Evolutionary conservation across 2,888 invertebrate species (phyloP), one percentile per base, ranked within the genome.

Genomic region (Ferrisia virgata): DNA sequence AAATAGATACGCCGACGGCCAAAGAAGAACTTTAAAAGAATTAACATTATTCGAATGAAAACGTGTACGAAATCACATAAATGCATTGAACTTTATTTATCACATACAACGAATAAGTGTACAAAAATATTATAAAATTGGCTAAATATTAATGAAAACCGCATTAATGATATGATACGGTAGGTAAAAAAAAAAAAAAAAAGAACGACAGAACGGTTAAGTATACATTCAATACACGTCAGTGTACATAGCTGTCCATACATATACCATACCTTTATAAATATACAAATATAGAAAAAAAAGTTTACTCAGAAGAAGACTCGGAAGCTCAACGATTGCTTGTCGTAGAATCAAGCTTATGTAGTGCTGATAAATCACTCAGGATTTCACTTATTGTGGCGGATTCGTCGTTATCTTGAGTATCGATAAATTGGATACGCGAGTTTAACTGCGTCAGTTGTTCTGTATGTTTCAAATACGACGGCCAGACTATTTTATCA

Each of bases 401-500:
- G 9, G 69, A n/a, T 39, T 36, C 15, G 11, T 82, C 82, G 40
- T 82, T 82, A 25, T 40, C 31, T 28, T 43, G 25, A 28, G 39
- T 82, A 82, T 82, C 82, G 8, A 82, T 43, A n/a, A 72, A 82
- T n/a, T 5, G 18, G 47, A 82, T 72, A 22, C 18, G 1, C 9
- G 13, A 43, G n/a, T 72, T 76, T 9, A 72, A 33, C 28, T 40
- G 40, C n/a, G 43, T 76, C 11, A 72, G 72, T 72, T 33, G 72
- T 2, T 33, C 11, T 82, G 28, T 82, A 31, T 82, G 69, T 28
- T 76, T 43, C 15, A 82, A 31, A 31, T 82, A 72, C n/a, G 64
- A 39, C 15, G 82, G 82, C 82, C 82, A 82, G 2, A 82, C 82
- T 11, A 82, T 72, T 43, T 64, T 58, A 43, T 82, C 82, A 22